phyloP scores from a whole-genome alignment of 2,113 vertebrate species.

The Cochlearius cochlearius region DNA sequence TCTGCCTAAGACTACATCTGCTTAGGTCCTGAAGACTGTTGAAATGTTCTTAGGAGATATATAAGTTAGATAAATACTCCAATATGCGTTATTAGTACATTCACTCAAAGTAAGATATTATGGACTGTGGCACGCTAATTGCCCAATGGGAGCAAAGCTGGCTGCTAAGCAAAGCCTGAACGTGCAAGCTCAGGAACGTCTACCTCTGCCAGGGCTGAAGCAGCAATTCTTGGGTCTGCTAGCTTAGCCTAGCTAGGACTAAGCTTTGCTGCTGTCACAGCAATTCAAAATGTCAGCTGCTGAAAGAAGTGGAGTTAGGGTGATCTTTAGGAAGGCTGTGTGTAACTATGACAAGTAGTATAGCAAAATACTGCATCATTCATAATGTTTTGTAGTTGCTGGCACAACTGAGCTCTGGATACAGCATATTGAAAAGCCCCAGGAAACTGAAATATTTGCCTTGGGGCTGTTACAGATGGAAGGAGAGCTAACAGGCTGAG shows the following conservation, averaged over 20 bases:
- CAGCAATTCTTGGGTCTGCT: neutral
- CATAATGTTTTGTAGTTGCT: neutral
- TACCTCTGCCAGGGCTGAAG: neutral
- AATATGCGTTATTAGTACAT: neutral
- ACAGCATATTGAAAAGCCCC: neutral
- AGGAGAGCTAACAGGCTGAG: slow-evolving; percentile 12
- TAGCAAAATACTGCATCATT: neutral
- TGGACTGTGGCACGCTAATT: neutral
- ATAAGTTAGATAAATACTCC: neutral
- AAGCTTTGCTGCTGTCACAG: neutral
- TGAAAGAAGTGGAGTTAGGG: neutral
- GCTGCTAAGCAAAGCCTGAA: neutral
- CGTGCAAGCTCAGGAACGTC: neutral
- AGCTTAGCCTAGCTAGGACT: neutral
- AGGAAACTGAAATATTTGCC: slow-evolving; percentile 29
- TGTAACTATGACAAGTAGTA: neutral
- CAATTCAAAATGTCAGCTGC: neutral
- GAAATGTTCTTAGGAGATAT: neutral
- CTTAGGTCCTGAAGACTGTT: neutral
- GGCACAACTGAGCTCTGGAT: neutral
- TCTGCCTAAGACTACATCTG: neutral
- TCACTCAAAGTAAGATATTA: neutral
- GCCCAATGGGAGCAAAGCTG: neutral
- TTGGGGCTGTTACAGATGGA: slow-evolving; percentile 33
- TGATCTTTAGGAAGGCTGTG: neutral